Conservation (phyloP, 30 jellyfish, hydroid and myxozoan species). For the Hydractinia symbiolongicarpus region DNA sequence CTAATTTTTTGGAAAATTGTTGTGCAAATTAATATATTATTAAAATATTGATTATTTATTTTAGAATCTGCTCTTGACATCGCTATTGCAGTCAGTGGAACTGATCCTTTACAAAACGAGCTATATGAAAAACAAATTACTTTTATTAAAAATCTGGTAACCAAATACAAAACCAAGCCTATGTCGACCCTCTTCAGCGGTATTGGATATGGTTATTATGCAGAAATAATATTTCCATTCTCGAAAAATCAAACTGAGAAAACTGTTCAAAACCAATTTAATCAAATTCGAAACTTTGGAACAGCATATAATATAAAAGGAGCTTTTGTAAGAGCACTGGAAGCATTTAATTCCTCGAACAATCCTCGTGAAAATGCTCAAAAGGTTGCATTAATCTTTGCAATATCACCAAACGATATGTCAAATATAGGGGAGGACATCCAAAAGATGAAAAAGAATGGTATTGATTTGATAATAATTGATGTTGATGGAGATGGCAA, state of each 20-base stretch:
- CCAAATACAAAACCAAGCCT: constrained; percentile 27
- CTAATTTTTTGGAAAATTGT: no score
- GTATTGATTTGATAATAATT: neutral
- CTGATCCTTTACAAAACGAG: neutral
- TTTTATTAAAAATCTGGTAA: constrained; percentile 19
- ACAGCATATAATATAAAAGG: no score
- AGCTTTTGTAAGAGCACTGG: no score
- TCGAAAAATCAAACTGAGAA: no score
- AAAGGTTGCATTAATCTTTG: constrained; percentile 41
- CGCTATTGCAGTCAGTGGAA: constrained; percentile 1
- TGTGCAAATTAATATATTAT: no score
- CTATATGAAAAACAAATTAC: constrained; percentile 42
- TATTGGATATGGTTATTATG: constrained; percentile 42
- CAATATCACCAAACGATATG: constrained; percentile 12
- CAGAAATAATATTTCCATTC: neutral
- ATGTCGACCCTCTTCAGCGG: constrained; percentile 31
- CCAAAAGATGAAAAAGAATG: neutral
- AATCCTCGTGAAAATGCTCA: constrained; percentile 53
- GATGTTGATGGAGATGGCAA: constrained; percentile 6
- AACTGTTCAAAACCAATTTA: no score
- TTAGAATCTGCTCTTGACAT: constrained; percentile 5
- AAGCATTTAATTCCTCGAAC: constrained; percentile 12
- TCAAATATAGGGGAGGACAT: neutral
- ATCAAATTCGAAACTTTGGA: no score
- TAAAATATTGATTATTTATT: neutral